Evolutionary conservation across 2,888 invertebrate genomes (phyloP).

Genomic region (Epinotia demarniana): DNA sequence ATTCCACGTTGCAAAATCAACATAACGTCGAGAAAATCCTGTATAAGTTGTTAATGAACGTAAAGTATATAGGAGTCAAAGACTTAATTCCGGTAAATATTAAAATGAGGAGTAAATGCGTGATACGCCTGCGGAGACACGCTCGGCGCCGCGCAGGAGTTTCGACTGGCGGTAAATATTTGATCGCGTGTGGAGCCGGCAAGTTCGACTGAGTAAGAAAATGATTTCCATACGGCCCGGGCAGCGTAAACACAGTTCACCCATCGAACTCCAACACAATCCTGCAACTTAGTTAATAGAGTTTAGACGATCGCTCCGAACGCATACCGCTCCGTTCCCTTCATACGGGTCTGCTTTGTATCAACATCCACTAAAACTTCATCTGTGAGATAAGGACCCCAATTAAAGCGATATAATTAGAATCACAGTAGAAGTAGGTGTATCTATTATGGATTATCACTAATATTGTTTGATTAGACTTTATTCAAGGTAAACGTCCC

Average conservation of each 20-base stretch:
- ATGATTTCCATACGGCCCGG: slow-evolving; percentile 79
- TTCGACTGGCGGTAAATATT: slow-evolving; percentile 76
- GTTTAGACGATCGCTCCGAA: slow-evolving; percentile 69
- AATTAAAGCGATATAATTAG: slow-evolving; percentile 47
- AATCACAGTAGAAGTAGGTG: slow-evolving; percentile 30
- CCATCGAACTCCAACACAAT: slow-evolving; percentile 79
- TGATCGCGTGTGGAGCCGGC: slow-evolving; percentile 72
- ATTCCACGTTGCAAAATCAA: background rate
- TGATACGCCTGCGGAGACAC: slow-evolving; percentile 65
- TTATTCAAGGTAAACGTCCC: too few relatives aligned
- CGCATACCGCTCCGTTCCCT: slow-evolving; percentile 63
- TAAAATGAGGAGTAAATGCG: slow-evolving; percentile 44
- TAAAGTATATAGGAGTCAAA: slow-evolving; percentile 19
- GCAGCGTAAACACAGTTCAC: slow-evolving; percentile 75
- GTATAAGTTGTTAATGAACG: slow-evolving; percentile 16
- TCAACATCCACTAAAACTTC: slow-evolving; percentile 53
- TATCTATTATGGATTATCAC: background rate
- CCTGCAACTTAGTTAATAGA: slow-evolving; percentile 80
- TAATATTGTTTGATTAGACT: too few relatives aligned
- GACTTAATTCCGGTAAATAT: slow-evolving; percentile 29
- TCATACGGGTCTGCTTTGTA: slow-evolving; percentile 61
- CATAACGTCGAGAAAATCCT: background rate
- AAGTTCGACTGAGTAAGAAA: slow-evolving; percentile 77
- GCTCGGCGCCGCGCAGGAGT: slow-evolving; percentile 66
- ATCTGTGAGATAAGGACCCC: slow-evolving; percentile 30